phyloP scores from a whole-genome alignment of 2,113 vertebrate genomes.

The Connochaetes taurinus region DNA sequence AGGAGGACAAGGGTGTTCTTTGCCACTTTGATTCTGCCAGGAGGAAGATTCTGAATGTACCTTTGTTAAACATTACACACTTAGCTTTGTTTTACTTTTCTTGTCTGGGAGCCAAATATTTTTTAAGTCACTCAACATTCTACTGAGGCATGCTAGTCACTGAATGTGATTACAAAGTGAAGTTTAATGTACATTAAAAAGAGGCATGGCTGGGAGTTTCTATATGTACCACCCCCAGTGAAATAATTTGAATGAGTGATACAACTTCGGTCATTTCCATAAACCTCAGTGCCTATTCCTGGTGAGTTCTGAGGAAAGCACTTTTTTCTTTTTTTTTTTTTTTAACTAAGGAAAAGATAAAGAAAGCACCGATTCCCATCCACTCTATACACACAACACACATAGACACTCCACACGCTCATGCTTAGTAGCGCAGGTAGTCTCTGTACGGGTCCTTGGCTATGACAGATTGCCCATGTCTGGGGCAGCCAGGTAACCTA shows the following conservation, averaged over 20 bases:
- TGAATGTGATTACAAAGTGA: neutral
- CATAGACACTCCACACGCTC: neutral
- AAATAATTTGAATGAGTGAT: neutral
- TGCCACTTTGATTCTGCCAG: constrained; percentile 26
- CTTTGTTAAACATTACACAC: constrained; percentile 41
- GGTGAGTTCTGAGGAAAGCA: neutral
- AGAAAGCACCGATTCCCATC: neutral
- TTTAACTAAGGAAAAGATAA: neutral
- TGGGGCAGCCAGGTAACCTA: neutral
- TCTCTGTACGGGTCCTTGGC: neutral
- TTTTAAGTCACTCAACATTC: neutral
- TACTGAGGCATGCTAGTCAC: neutral
- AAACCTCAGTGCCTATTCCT: neutral
- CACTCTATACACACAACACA: neutral
- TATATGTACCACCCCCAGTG: fast-evolving
- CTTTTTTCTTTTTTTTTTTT: neutral
- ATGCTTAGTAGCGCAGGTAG: neutral
- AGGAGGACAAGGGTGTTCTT: neutral
- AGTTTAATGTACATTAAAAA: neutral
- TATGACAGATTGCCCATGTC: neutral
- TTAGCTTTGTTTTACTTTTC: constrained; percentile 48
- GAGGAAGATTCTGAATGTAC: constrained; percentile 55
- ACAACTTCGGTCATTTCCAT: fast-evolving
- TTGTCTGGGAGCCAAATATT: constrained; percentile 10
- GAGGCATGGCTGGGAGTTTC: neutral